Percentiles rank a stretch among this genome's conserved stretches.
These are phyloP conservation scores for Aix galericulata DNA, from an alignment of 2,113 vertebrate genomes.

Conservation along the genomic window DNA sequence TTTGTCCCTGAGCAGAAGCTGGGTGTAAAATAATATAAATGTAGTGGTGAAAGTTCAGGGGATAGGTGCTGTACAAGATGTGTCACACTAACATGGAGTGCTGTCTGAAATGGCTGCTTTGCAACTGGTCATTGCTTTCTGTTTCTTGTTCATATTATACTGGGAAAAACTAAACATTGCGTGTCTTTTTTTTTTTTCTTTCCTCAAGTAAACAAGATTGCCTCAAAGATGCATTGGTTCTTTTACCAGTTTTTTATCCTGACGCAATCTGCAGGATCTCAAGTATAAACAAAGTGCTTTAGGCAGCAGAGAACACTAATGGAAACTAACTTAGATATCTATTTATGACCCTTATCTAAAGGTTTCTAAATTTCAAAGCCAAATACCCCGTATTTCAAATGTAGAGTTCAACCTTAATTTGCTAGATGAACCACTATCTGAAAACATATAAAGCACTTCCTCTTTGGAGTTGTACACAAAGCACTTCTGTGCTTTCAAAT, in stretches of 20 bases:
- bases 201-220: background rate
- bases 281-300: background rate
- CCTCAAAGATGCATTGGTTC: background rate
- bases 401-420: slow-evolving; percentile 17
- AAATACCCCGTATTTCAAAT: background rate
- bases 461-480: slow-evolving; percentile 4
- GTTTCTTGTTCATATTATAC: background rate
- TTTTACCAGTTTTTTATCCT: background rate
- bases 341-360: background rate
- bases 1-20: background rate
- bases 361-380: background rate
- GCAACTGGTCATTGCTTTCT: background rate
- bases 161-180: background rate
- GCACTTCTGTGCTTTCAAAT: slow-evolving; percentile 21
- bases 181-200: background rate
- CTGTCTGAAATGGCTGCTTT: background rate
- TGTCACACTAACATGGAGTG: rapidly evolving
- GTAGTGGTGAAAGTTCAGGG: background rate
- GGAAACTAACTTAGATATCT: background rate
- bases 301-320: background rate
- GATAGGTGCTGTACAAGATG: background rate
- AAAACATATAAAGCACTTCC: background rate
- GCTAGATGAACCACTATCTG: background rate
- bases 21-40: background rate
- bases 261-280: background rate